phyloP scores from a whole-genome alignment of 1,140 invertebrate species.

The Akabosia matsudoensis region DNA sequence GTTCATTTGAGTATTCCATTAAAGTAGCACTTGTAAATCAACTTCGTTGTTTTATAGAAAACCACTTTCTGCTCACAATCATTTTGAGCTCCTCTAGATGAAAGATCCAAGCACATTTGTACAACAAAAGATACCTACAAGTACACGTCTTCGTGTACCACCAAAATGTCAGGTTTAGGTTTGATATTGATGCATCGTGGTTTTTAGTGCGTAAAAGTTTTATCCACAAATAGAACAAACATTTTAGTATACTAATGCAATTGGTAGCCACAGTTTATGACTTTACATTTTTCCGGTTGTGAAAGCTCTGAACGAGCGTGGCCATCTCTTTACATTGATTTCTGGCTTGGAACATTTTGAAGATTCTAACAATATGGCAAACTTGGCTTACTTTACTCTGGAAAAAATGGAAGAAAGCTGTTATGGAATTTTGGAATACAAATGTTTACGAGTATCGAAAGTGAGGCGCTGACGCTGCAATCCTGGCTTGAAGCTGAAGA shows the following conservation, averaged over 20 bases:
- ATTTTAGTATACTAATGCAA: neutral
- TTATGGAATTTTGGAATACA: neutral
- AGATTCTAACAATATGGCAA: neutral
- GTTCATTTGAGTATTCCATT: no score
- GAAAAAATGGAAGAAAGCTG: neutral
- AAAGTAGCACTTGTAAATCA: no score
- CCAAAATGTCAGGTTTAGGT: no score
- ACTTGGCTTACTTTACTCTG: neutral
- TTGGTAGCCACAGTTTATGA: neutral
- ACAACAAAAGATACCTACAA: no score
- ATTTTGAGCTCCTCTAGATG: no score
- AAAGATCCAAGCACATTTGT: no score
- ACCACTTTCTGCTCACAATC: no score
- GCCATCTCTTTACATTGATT: neutral
- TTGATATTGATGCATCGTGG: no score
- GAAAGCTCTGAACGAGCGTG: neutral
- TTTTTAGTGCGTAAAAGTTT: no score
- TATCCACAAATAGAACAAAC: neutral
- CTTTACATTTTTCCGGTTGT: neutral
- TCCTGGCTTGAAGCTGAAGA: neutral
- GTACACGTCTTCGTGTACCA: no score
- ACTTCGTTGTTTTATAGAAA: no score
- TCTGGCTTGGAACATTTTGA: neutral
- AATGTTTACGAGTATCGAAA: neutral
- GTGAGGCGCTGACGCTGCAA: neutral